Evolutionary conservation across 2,113 vertebrate species (phyloP), one percentile per base, ranked within the genome.

Genomic region (Perca fluviatilis): DNA sequence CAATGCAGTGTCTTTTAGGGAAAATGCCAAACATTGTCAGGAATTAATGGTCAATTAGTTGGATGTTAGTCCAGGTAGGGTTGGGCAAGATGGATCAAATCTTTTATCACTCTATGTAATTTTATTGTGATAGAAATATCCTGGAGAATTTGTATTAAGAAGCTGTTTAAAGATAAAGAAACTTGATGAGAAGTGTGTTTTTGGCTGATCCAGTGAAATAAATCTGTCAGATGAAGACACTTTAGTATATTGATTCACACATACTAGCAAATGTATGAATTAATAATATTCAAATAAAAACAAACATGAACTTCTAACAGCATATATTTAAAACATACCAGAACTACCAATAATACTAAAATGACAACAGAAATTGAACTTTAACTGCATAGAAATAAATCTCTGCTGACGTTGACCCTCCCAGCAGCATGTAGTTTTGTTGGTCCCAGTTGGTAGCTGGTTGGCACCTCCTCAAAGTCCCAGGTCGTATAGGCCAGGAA

Each of bases 401-500:
- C 8, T 10, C 46, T 18, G 9, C 56, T 18, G 74, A 64, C 9
- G 0, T 4, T 23, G 27, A 50, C 49, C 15, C 3, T 46, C 10
- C 2, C 51, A 18, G 23, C 40, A 50, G 43, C 18, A 1, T 23
- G 46, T 27, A 1, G 50, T 56, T 73, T 60, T 53, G 58, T 23
- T 61, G 56, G 67, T 36, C 58, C 58, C 47, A 71, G 36, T 81
- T 58, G 58, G 80, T 36, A 43, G 43, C 27, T 27, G 33, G 40
- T 46, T 63, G 74, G 66, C 49, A 56, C 56, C 36, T 61, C 56
- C 65, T 82, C 13, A 57, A 19, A 67, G 64, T 50, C 40, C 30
- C 21, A 50, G 60, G 73, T 80, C 50, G 70, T 19, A 46, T 64
- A 15, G 16, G 30, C 53, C 49, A n/a, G n/a, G 61, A 47, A 49